Evolutionary conservation across 2,797 vertebrate species (phyloP).

Genomic region (Macropodus opercularis): DNA sequence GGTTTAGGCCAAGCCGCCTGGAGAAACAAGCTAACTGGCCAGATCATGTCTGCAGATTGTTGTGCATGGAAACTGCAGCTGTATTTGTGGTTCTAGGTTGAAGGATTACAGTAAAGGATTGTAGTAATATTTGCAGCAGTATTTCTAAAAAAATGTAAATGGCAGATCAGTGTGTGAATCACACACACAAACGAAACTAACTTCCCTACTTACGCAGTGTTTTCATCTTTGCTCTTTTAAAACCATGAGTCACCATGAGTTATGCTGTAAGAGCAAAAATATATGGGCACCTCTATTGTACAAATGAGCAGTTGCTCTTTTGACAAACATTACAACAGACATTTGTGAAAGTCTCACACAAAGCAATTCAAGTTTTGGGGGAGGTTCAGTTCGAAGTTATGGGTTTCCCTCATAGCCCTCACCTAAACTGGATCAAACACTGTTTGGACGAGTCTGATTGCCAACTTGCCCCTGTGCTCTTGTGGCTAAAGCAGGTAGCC

Average conservation of each 20-base stretch:
- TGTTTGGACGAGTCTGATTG: conserved; percentile 2
- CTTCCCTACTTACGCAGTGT: conserved; percentile 2
- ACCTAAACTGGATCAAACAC: conserved; percentile 1
- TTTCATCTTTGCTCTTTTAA: conserved; percentile 3
- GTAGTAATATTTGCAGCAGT: not conserved
- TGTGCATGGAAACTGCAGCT: conserved; percentile 1
- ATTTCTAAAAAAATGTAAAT: too few relatives aligned
- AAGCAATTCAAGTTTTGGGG: too few relatives aligned
- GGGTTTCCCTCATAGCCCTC: not conserved
- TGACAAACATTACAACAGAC: not conserved
- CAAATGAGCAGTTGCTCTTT: too few relatives aligned
- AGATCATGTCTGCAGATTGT: conserved; percentile 10
- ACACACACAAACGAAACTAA: not conserved
- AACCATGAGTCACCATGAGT: too few relatives aligned
- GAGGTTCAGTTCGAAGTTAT: too few relatives aligned
- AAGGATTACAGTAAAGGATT: conserved; percentile 6
- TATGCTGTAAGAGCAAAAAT: not conserved
- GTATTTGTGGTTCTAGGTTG: conserved; percentile 5
- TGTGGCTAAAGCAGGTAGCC: conserved; percentile 2
- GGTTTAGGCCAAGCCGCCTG: conserved; percentile 7
- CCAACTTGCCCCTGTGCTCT: not conserved
- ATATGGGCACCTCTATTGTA: not conserved
- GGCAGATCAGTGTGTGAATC: not conserved
- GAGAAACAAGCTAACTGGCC: conserved; percentile 3
- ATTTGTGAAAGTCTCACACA: too few relatives aligned